Conservation (phyloP, 92 coral and sea anemone species). For the Palythoa grandis region DNA sequence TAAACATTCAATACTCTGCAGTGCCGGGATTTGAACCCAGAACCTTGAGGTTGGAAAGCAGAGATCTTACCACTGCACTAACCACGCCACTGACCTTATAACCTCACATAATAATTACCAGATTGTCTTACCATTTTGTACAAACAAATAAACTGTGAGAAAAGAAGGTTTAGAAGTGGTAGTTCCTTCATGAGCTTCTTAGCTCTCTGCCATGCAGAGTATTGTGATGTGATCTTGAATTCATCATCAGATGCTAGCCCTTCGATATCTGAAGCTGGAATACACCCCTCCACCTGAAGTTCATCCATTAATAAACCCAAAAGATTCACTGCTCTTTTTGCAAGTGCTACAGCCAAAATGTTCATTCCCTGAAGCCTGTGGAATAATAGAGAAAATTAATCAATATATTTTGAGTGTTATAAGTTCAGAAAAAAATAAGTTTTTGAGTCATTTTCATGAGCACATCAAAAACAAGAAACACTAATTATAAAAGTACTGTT, state of each 20-base stretch:
- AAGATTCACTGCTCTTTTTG: conserved; percentile 77
- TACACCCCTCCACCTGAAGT: conserved; percentile 82
- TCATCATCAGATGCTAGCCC: conserved; percentile 49
- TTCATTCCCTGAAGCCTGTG: conserved; percentile 85
- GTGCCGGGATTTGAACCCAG: too few relatives aligned
- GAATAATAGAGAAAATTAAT: neutral
- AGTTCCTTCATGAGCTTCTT: conserved; percentile 70
- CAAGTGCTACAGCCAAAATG: conserved; percentile 74
- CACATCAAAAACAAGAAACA: neutral
- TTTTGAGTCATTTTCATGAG: neutral
- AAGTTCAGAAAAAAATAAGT: neutral
- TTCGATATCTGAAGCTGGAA: conserved; percentile 56
- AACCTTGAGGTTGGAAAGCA: too few relatives aligned
- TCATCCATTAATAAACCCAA: conserved; percentile 84
- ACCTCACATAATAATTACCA: too few relatives aligned
- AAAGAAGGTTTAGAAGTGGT: conserved; percentile 69
- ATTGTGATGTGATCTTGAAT: conserved; percentile 71
- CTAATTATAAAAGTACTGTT: neutral
- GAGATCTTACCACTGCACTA: too few relatives aligned
- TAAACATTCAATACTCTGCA: too few relatives aligned
- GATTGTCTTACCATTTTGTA: conserved; percentile 75
- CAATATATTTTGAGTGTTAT: neutral
- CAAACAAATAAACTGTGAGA: conserved; percentile 75
- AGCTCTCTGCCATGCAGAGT: conserved; percentile 88
- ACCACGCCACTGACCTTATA: too few relatives aligned